Evolutionary conservation across 2,888 invertebrate species (phyloP).

Genomic region (Notodonta dromedarius): DNA sequence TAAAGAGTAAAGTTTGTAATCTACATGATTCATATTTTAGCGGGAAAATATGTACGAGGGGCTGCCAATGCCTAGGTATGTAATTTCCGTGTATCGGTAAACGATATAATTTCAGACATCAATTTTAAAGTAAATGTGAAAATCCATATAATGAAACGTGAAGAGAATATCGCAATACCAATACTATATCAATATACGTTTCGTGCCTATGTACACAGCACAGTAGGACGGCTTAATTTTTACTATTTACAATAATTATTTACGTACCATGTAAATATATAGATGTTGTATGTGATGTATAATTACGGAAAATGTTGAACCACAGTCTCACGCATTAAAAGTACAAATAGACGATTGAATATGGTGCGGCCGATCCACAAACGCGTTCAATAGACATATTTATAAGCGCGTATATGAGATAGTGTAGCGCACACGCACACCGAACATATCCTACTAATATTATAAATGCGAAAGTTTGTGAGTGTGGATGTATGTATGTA

Average conservation of each 20-base stretch:
- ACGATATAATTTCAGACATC: background rate
- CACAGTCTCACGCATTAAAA: too few species aligned
- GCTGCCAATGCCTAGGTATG: slow-evolving; percentile 29
- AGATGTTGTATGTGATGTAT: slow-evolving; percentile 17
- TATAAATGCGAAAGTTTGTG: too few species aligned
- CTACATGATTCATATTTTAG: slow-evolving; percentile 25
- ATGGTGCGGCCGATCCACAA: too few species aligned
- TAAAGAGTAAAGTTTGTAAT: slow-evolving; percentile 23
- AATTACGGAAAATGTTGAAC: background rate
- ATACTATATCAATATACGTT: slow-evolving; percentile 4
- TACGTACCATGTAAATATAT: slow-evolving; percentile 36
- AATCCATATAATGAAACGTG: background rate
- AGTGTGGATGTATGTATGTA: too few species aligned
- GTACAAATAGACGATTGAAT: too few species aligned
- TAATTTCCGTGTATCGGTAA: slow-evolving; percentile 30
- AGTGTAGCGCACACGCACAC: too few species aligned
- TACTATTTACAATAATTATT: slow-evolving; percentile 16
- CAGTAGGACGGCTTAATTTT: slow-evolving; percentile 19
- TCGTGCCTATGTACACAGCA: slow-evolving; percentile 5
- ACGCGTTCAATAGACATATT: too few species aligned
- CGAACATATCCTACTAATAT: too few species aligned
- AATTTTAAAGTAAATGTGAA: too few species aligned
- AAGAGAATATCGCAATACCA: background rate
- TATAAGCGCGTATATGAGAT: too few species aligned
- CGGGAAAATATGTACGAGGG: slow-evolving; percentile 17